Evolutionary conservation across 2,797 vertebrate species (phyloP).

Genomic region (Bryconaethiops microstoma): DNA sequence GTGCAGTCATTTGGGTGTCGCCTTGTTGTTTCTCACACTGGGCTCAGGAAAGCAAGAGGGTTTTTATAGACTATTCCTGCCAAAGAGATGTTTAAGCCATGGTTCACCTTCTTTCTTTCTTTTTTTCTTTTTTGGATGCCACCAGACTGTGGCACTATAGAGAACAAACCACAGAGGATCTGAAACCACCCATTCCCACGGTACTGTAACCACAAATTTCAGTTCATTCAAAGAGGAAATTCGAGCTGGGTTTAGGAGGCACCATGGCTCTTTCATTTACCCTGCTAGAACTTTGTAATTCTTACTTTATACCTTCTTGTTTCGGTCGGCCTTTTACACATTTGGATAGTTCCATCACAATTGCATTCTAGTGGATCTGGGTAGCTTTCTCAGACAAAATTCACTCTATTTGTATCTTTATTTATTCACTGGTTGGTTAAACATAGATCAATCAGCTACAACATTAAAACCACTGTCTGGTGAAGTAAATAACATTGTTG

Average conservation of each 20-base stretch:
- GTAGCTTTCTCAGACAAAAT: background rate
- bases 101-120: constrained; percentile 26
- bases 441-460: too few relatives aligned
- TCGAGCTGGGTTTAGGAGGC: background rate
- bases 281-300: background rate
- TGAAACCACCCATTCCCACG: background rate
- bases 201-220: constrained; percentile 18
- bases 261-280: background rate
- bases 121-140: background rate
- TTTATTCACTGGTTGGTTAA: too few relatives aligned
- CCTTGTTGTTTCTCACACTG: constrained; percentile 87
- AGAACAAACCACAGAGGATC: background rate
- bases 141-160: background rate
- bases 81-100: constrained; percentile 64
- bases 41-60: constrained; percentile 74
- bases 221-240: background rate
- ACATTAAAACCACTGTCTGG: too few relatives aligned
- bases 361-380: background rate
- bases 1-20: constrained; percentile 92
- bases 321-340: background rate
- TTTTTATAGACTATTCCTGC: constrained; percentile 69
- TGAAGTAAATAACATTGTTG: too few relatives aligned
- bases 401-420: too few relatives aligned
- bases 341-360: background rate
- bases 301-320: background rate